Evolutionary conservation across 2,113 vertebrate species (phyloP).

Genomic region (Xenopus laevis): DNA sequence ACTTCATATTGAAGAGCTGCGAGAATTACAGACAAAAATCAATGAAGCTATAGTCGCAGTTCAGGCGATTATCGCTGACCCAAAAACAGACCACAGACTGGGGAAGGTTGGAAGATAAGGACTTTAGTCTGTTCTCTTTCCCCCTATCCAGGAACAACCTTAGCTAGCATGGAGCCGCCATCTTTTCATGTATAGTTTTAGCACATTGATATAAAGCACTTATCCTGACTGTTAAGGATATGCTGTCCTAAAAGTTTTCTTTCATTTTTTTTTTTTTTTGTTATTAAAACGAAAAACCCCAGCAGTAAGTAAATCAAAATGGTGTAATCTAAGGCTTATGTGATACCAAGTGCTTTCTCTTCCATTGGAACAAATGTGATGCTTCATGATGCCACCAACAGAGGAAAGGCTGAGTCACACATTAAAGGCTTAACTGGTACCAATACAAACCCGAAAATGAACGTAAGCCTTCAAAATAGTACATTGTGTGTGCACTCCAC

Average conservation of each 20-base stretch:
- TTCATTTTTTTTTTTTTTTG: not conserved
- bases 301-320: no score
- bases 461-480: no score
- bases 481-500: no score
- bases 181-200: slow-evolving; percentile 3
- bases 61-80: slow-evolving; percentile 94
- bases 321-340: no score
- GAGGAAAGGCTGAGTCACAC: no score
- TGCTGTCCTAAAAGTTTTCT: not conserved
- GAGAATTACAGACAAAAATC: slow-evolving; percentile 93
- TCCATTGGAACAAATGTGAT: no score
- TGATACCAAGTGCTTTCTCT: no score
- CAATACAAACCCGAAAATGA: no score
- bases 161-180: not conserved
- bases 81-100: slow-evolving; percentile 95
- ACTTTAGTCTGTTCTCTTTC: not conserved
- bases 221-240: not conserved
- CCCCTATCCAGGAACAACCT: not conserved
- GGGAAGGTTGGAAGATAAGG: slow-evolving; percentile 95
- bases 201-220: slow-evolving; percentile 23
- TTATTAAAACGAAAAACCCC: no score
- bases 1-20: slow-evolving; percentile 94
- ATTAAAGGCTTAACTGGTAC: no score
- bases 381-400: no score
- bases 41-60: slow-evolving; percentile 96